A percentile compares a stretch with the other conserved stretches of the same genome.
These are phyloP conservation scores for Sylvilagus bachmani DNA, from an alignment of 2,113 vertebrate genomes.

Conservation along the genomic window DNA sequence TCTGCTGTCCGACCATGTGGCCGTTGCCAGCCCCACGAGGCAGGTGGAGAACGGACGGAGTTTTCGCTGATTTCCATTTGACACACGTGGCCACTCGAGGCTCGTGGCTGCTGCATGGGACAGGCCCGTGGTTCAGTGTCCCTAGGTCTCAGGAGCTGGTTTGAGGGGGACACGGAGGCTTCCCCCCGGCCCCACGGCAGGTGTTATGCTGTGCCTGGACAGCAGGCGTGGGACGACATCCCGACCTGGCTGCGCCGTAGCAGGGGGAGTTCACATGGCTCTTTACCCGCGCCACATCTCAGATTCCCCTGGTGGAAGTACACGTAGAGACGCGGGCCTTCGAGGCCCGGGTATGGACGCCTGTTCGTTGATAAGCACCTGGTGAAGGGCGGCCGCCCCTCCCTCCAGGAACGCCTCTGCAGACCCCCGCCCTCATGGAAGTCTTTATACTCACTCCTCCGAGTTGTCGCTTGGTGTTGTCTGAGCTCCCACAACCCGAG, in stretches of 20 bases:
- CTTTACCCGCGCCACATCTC: too few relatives aligned
- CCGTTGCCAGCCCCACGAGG: too few relatives aligned
- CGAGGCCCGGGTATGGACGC: not conserved
- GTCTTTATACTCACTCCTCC: not conserved
- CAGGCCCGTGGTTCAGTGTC: not conserved
- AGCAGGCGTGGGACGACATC: not conserved
- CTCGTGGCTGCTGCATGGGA: not conserved
- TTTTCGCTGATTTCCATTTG: not conserved
- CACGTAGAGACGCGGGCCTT: accelerated
- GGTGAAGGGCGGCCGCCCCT: not conserved
- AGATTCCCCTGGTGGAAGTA: not conserved
- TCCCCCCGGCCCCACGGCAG: accelerated
- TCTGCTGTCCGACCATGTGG: too few relatives aligned
- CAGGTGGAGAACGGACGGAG: not conserved
- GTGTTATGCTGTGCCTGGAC: not conserved
- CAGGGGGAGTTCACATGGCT: not conserved
- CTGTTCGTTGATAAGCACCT: too few relatives aligned
- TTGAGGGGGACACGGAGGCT: not conserved
- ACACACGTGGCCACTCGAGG: accelerated
- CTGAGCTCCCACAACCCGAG: not conserved
- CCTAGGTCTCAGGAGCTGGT: not conserved
- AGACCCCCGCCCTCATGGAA: accelerated
- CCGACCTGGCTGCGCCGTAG: accelerated
- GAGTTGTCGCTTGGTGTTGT: not conserved
- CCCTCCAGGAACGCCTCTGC: not conserved